phyloP scores from a whole-genome alignment of 2,888 invertebrate genomes.

The Sarcophaga subvicina region DNA sequence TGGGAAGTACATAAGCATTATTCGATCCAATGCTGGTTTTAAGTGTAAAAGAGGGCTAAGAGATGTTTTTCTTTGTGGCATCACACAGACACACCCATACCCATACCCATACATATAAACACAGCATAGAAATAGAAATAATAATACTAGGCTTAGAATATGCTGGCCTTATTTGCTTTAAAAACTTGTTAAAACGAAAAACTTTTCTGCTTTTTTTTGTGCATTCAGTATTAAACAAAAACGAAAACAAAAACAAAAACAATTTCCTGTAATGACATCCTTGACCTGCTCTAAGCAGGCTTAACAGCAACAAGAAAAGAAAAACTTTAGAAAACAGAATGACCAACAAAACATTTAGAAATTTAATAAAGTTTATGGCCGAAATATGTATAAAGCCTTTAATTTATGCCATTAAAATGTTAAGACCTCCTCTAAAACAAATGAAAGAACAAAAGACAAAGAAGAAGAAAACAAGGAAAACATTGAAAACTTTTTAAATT shows the following conservation, averaged over 20 bases:
- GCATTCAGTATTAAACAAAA: neutral
- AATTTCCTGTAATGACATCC: constrained; percentile 38
- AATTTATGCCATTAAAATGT: constrained; percentile 21
- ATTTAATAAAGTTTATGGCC: constrained; percentile 3
- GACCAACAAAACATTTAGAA: constrained; percentile 11
- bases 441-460: too few relatives aligned
- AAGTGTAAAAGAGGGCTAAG: too few relatives aligned
- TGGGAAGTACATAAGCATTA: constrained; percentile 6
- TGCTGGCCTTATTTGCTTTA: neutral
- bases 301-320: neutral
- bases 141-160: neutral
- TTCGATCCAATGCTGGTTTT: too few relatives aligned
- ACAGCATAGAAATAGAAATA: neutral
- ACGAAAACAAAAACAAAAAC: neutral
- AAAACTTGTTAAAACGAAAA: neutral
- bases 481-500: neutral
- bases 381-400: neutral
- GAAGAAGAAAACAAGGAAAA: neutral
- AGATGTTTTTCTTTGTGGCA: too few relatives aligned
- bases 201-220: neutral
- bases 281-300: constrained; percentile 30
- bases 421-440: neutral
- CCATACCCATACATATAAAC: neutral
- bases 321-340: neutral
- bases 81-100: too few relatives aligned